phyloP scores from a whole-genome alignment of 2,797 vertebrate genomes.

The Adrianichthys oophorus region DNA sequence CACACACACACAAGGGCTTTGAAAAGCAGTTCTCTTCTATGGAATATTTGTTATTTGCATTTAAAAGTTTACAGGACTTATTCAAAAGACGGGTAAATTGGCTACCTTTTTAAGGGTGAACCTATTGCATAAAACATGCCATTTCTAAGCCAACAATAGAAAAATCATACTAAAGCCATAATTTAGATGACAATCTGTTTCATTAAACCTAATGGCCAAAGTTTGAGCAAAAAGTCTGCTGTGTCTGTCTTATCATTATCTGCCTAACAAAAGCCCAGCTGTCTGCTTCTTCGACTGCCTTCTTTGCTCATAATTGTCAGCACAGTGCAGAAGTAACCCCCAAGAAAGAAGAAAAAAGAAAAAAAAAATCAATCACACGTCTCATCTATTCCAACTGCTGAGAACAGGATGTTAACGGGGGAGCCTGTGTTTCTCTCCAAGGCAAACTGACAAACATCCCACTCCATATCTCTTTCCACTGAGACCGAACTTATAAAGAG shows the following conservation, averaged over 20 bases:
- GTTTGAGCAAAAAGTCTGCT: conserved; percentile 40
- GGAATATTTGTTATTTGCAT: conserved; percentile 30
- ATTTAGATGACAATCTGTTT: conserved; percentile 33
- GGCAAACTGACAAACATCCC: conserved; percentile 50
- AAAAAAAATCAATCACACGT: conserved; percentile 59
- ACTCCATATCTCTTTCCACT: conserved; percentile 22
- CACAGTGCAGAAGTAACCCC: conserved; percentile 33
- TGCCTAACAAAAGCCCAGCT: conserved; percentile 43
- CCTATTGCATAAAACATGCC: conserved; percentile 8
- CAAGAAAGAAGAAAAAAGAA: conserved; percentile 21
- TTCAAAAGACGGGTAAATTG: not conserved
- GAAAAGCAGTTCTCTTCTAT: conserved; percentile 21
- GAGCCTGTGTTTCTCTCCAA: conserved; percentile 38
- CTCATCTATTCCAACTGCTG: conserved; percentile 51
- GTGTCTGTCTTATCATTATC: conserved; percentile 45
- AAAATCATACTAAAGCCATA: conserved; percentile 13
- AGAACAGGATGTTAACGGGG: conserved; percentile 44
- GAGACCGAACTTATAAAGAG: conserved; percentile 34
- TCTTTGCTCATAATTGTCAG: conserved; percentile 59
- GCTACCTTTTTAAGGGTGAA: not conserved
- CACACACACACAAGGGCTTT: conserved; percentile 29
- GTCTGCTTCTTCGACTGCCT: conserved; percentile 33
- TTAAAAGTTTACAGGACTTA: conserved; percentile 12
- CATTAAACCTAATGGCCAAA: conserved; percentile 49
- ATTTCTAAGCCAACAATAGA: conserved; percentile 39